A percentile compares a stretch with the other conserved stretches of the same genome.
phyloP scores from a whole-genome alignment of 2,888 invertebrate genomes.

The Dicranocentrus wangi region DNA sequence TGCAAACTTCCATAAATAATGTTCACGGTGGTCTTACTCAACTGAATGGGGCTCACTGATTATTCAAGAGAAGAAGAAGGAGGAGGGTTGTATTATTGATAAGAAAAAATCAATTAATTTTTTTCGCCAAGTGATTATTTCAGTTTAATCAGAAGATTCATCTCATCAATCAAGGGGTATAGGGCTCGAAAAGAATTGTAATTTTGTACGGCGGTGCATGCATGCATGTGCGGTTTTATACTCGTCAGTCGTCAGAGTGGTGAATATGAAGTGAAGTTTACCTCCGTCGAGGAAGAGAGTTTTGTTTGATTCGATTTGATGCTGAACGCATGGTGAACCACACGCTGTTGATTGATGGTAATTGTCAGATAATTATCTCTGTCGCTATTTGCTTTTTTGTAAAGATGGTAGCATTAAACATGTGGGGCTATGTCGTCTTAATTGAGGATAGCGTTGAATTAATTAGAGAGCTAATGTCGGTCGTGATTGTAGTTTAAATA shows the following conservation, averaged over 20 bases:
- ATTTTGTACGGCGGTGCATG: no score
- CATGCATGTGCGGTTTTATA: background rate
- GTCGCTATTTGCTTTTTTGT: slow-evolving; percentile 16
- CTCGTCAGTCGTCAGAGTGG: no score
- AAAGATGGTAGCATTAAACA: background rate
- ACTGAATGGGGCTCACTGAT: no score
- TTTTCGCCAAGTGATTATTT: slow-evolving; percentile 1
- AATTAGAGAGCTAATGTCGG: slow-evolving; percentile 13
- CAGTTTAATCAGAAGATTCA: slow-evolving; percentile 28
- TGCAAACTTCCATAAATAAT: no score
- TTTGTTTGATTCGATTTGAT: slow-evolving; percentile 19
- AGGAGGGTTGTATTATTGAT: background rate
- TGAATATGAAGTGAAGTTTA: no score
- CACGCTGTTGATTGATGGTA: slow-evolving; percentile 48
- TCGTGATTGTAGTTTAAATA: slow-evolving; percentile 41
- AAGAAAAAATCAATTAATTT: slow-evolving; percentile 33
- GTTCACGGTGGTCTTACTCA: no score
- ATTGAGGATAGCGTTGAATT: slow-evolving; percentile 44
- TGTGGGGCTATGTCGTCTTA: slow-evolving; percentile 24
- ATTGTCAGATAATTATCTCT: slow-evolving; percentile 25
- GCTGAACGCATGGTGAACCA: slow-evolving; percentile 25
- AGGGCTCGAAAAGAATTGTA: no score
- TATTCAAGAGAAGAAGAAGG: no score
- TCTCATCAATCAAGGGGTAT: background rate
- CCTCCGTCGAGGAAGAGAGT: no score